Evolutionary conservation across 2,797 vertebrate genomes (phyloP), one percentile per base, ranked within the genome.

Genomic region (Agapornis canus): DNA sequence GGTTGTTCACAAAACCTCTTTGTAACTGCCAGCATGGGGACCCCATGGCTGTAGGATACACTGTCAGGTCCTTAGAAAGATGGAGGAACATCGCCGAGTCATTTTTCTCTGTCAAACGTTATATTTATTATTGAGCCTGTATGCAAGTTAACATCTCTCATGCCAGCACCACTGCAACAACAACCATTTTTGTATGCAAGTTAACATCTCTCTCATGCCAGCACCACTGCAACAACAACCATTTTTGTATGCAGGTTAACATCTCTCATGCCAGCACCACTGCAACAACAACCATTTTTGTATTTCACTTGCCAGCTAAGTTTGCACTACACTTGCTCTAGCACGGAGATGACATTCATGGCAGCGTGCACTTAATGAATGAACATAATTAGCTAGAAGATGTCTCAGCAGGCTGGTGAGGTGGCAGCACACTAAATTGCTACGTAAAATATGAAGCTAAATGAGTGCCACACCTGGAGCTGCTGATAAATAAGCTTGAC

Each of bases 91-190:
- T 59, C 18, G 66, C 94, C 94, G 96, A 95, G 95, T 81, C 97
- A 95, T 98, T 98, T 96, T 97, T 97, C 97, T 97, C 94, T 97
- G 97, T 98, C 97, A 97, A 92, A 97, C 42, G 40, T 97, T 97
- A 96, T 70, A 68, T 97, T 97, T 97, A 95, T 97, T 98, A 97
- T 96, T 97, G 97, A 97, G 92, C 94, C 92, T 90, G 82, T 94
- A 93, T 95, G 93, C 86, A 96, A 94, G 35, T 35, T 35, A 35
- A 35, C 35, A 35, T 35, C 35, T 35, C 35, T 35, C 35, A 35
- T 35, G 35, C 35, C 35, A 35, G 35, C 35, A 35, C 35, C 9
- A 9, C 35, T 35, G 35, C 35, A 35, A 9, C 35, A 35, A 35
- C 35, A 35, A 35, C 35, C 35, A 35, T 35, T 35, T 35, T 35